These are phyloP conservation scores for Eristalis pertinax DNA, from an alignment of 2,888 invertebrate species.

Conservation along the genomic window DNA sequence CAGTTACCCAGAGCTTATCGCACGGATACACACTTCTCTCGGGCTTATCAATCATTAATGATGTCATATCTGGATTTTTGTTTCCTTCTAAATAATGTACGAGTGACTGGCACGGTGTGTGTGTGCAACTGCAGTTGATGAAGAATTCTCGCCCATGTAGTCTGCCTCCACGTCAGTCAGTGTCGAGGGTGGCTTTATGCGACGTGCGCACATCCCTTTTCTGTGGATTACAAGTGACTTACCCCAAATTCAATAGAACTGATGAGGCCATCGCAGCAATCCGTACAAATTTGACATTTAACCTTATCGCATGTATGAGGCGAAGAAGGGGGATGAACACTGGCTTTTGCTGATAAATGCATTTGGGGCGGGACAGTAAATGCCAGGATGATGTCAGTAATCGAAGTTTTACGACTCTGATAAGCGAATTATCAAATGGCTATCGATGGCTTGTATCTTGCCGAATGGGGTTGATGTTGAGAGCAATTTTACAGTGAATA, in stretches of 20 bases:
- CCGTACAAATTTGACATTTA: constrained; percentile 67
- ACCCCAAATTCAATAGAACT: constrained; percentile 62
- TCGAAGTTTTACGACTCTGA: constrained; percentile 68
- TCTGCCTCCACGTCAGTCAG: background rate
- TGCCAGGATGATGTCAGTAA: constrained; percentile 64
- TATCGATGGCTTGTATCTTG: constrained; percentile 57
- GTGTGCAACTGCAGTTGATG: constrained; percentile 56
- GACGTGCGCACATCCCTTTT: constrained; percentile 61
- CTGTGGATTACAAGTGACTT: constrained; percentile 54
- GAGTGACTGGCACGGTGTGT: background rate
- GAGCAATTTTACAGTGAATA: constrained; percentile 23
- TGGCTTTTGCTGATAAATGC: constrained; percentile 60
- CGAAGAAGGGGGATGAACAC: background rate
- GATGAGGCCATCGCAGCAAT: constrained; percentile 68
- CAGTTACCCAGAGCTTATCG: constrained; percentile 60
- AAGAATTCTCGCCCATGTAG: constrained; percentile 65
- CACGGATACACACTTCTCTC: constrained; percentile 52
- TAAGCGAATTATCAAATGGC: constrained; percentile 67
- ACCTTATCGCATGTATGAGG: constrained; percentile 33
- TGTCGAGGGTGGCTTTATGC: constrained; percentile 27
- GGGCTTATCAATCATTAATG: constrained; percentile 66
- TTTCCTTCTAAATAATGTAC: constrained; percentile 17
- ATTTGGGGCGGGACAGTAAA: constrained; percentile 61
- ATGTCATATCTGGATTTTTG: constrained; percentile 34
- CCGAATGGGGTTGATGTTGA: background rate